Conservation (phyloP, 2,797 vertebrate genomes). For the Pangasius mekongensis region DNA sequence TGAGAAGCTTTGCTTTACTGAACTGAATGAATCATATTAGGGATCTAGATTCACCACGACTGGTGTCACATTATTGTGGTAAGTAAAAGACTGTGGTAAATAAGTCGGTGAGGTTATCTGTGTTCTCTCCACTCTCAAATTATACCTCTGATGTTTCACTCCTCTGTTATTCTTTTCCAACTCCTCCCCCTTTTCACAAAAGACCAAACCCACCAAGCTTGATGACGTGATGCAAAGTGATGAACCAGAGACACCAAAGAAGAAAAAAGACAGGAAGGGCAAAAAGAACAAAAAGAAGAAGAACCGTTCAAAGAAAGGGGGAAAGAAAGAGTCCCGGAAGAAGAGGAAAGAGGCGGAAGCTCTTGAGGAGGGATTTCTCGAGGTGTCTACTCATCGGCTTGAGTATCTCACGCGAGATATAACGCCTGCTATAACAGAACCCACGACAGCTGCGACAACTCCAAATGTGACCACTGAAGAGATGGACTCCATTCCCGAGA, state of each 20-base stretch:
- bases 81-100: not conserved
- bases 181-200: conserved; percentile 50
- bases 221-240: conserved; percentile 64
- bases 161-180: conserved; percentile 57
- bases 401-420: conserved; percentile 65
- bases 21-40: not conserved
- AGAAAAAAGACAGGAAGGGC: conserved; percentile 71
- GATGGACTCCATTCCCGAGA: conserved; percentile 59
- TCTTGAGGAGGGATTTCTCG: conserved; percentile 68
- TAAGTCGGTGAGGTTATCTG: not conserved
- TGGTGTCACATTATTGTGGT: not conserved
- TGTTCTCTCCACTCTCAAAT: conserved; percentile 4
- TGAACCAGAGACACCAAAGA: conserved; percentile 59
- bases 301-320: conserved; percentile 70
- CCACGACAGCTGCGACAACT: conserved; percentile 38
- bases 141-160: conserved; percentile 32
- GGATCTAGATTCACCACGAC: not conserved
- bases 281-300: conserved; percentile 78
- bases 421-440: conserved; percentile 44
- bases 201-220: conserved; percentile 60
- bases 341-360: conserved; percentile 67
- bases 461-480: conserved; percentile 49
- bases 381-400: conserved; percentile 63
- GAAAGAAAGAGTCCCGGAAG: conserved; percentile 68
- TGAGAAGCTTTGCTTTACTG: not conserved